Evolutionary conservation across 2,797 vertebrate species (phyloP).

Genomic region (Pipistrellus pygmaeus): DNA sequence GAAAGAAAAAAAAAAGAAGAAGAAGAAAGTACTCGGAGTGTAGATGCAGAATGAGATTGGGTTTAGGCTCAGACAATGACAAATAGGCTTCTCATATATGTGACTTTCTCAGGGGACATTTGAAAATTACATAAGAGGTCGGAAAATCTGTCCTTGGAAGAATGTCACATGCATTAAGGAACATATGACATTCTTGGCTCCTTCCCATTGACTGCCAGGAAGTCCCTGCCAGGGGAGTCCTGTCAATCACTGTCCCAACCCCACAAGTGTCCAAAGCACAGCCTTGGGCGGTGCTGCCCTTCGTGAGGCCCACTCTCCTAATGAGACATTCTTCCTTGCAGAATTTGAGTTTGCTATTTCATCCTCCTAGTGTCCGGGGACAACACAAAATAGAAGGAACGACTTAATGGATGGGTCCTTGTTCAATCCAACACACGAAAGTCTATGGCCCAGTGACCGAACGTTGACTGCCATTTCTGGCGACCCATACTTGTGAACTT

Average conservation of each 20-base stretch:
- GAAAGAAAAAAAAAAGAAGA: slow-evolving; percentile 19
- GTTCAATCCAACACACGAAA: slow-evolving; percentile 22
- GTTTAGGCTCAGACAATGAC: slow-evolving; percentile 8
- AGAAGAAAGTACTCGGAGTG: slow-evolving; percentile 29
- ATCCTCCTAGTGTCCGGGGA: neutral
- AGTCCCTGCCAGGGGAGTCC: slow-evolving; percentile 51
- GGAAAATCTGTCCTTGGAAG: slow-evolving; percentile 18
- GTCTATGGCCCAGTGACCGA: slow-evolving; percentile 23
- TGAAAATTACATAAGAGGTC: slow-evolving; percentile 53
- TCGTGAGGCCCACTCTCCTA: neutral
- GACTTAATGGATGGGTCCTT: neutral
- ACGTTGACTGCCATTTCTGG: slow-evolving; percentile 44
- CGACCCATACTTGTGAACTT: slow-evolving; percentile 13
- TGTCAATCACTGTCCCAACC: slow-evolving; percentile 54
- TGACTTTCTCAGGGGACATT: slow-evolving; percentile 1
- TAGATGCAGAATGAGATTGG: slow-evolving; percentile 41
- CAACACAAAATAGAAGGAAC: slow-evolving; percentile 31
- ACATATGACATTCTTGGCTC: slow-evolving; percentile 69
- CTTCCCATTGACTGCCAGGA: slow-evolving; percentile 56
- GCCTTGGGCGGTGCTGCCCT: neutral
- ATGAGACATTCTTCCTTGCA: neutral
- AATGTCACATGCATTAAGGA: slow-evolving; percentile 61
- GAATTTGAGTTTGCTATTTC: slow-evolving; percentile 25
- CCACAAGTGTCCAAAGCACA: slow-evolving; percentile 37
- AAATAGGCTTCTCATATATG: slow-evolving; percentile 43